These are phyloP conservation scores for Belonocnema kinseyi DNA, from an alignment of 1,140 invertebrate species.

Conservation along the genomic window DNA sequence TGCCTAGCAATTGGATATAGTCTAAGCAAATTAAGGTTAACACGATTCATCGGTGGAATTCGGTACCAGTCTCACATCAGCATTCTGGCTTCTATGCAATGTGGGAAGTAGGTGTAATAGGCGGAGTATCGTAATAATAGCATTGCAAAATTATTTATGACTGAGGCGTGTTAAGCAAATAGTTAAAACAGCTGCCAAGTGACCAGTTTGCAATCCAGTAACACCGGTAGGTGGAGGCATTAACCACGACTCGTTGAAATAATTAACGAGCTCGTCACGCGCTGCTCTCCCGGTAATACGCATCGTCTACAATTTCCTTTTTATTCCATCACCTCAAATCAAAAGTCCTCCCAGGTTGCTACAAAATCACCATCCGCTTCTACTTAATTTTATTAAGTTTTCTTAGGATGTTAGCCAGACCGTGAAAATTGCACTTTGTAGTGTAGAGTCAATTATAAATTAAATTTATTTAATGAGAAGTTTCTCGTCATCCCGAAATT, in stretches of 20 bases:
- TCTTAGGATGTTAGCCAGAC: no score
- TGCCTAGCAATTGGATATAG: conserved; percentile 49
- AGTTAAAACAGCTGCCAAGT: conserved; percentile 71
- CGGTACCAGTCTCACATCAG: conserved; percentile 42
- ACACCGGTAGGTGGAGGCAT: conserved; percentile 56
- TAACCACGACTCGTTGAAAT: conserved; percentile 71
- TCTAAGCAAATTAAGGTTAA: conserved; percentile 53
- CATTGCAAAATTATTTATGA: conserved; percentile 65
- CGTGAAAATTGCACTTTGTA: no score
- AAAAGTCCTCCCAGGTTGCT: background rate
- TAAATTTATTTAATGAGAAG: no score
- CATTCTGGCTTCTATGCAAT: conserved; percentile 42
- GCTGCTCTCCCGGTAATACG: conserved; percentile 41
- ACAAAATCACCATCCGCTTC: no score
- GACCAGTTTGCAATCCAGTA: conserved; percentile 61
- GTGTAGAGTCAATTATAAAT: no score
- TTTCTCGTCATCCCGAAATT: no score
- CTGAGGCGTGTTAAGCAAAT: conserved; percentile 69
- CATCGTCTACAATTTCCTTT: conserved; percentile 42
- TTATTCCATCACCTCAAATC: conserved; percentile 7
- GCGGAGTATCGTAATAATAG: conserved; percentile 64
- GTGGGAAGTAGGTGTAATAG: conserved; percentile 59
- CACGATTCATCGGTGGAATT: conserved; percentile 50
- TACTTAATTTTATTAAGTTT: no score
- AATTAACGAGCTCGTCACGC: conserved; percentile 71